Percentiles rank a stretch among this genome's conserved stretches.
Evolutionary conservation across 2,797 vertebrate genomes (phyloP).

Genomic region (Pagetopsis macropterus): DNA sequence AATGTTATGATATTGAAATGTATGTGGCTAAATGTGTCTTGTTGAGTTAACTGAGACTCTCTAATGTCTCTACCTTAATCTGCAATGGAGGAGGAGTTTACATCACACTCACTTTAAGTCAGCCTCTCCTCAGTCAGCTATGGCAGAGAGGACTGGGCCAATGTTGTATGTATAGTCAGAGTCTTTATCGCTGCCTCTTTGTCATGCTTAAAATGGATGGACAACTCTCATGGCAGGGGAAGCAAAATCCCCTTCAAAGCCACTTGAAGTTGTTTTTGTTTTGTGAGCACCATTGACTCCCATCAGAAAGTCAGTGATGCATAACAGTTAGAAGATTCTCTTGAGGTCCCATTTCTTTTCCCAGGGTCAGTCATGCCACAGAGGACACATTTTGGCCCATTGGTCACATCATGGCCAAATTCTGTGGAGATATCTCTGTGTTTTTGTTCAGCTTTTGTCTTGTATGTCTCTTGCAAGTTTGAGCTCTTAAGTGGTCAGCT

Average conservation of each 20-base stretch:
- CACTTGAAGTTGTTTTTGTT: constrained; percentile 41
- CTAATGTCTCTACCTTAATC: constrained; percentile 25
- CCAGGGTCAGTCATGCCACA: neutral
- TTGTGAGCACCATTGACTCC: constrained; percentile 3
- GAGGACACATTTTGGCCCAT: neutral
- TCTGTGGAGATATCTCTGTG: neutral
- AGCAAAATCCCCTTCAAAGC: constrained; percentile 28
- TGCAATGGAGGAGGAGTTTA: constrained; percentile 27
- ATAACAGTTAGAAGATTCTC: constrained; percentile 16
- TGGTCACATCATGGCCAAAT: neutral
- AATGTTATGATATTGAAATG: constrained; percentile 39
- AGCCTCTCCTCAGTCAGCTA: constrained; percentile 43
- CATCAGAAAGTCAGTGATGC: constrained; percentile 18
- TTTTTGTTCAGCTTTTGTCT: constrained; percentile 13
- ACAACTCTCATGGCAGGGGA: constrained; percentile 19
- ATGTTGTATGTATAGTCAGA: constrained; percentile 31
- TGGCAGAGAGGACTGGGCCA: constrained; percentile 33
- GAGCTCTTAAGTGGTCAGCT: too few species aligned
- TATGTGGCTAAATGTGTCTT: constrained; percentile 31
- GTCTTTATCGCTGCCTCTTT: constrained; percentile 35
- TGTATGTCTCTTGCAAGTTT: too few species aligned
- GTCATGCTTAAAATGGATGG: constrained; percentile 33
- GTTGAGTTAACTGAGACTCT: constrained; percentile 20
- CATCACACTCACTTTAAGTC: constrained; percentile 40
- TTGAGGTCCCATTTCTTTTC: neutral